phyloP scores from a whole-genome alignment of 2,797 vertebrate genomes.

The Pygocentrus nattereri region DNA sequence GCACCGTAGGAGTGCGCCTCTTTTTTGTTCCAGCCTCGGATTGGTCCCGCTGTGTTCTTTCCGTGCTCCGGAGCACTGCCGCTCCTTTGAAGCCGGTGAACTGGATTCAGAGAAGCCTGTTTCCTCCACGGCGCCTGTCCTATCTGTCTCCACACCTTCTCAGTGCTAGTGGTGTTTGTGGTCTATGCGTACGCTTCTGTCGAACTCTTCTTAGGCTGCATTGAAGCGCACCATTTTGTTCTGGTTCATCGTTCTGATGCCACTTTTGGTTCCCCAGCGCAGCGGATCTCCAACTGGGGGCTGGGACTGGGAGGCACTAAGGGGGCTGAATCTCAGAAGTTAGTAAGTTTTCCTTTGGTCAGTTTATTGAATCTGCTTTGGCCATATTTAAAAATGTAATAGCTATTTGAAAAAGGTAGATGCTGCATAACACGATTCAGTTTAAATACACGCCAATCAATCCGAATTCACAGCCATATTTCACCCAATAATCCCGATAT shows the following conservation, averaged over 20 bases:
- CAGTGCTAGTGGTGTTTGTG: neutral
- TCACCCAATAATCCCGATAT: too few relatives aligned
- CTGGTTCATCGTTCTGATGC: neutral
- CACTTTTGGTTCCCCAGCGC: neutral
- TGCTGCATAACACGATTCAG: too few relatives aligned
- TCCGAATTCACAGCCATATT: too few relatives aligned
- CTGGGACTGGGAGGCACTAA: too few relatives aligned
- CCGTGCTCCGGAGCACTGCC: conserved; percentile 45
- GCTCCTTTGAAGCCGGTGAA: conserved; percentile 63
- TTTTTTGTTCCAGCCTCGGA: conserved; percentile 58
- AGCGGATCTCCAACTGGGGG: too few relatives aligned
- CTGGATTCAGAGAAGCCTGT: conserved; percentile 47
- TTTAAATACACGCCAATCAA: too few relatives aligned
- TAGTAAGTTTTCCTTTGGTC: too few relatives aligned
- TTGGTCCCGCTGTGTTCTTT: conserved; percentile 63
- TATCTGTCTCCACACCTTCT: conserved; percentile 36
- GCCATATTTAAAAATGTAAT: too few relatives aligned
- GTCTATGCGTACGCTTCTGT: conserved; percentile 3
- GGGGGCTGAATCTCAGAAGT: too few relatives aligned
- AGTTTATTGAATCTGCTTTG: too few relatives aligned
- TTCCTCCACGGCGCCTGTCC: conserved; percentile 43
- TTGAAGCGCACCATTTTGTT: conserved; percentile 27
- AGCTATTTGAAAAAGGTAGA: too few relatives aligned
- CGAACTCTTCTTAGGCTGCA: conserved; percentile 1
- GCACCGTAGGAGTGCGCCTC: conserved; percentile 58